Evolutionary conservation across 30 jellyfish, hydroid and myxozoan genomes (phyloP).

Genomic region (Rhopilema esculentum): DNA sequence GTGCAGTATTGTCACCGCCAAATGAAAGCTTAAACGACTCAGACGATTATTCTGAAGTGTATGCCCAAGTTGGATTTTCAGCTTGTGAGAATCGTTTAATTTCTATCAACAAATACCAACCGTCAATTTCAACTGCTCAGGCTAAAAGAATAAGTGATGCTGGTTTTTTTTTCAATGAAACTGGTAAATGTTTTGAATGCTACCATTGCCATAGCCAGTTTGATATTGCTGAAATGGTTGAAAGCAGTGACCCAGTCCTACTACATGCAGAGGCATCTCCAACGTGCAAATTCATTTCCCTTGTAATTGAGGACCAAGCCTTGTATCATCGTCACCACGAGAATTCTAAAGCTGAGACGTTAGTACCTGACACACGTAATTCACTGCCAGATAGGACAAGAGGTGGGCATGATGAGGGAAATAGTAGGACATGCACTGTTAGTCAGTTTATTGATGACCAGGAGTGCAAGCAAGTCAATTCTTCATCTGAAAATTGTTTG

Average conservation of each 20-base stretch:
- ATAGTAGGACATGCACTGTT: not conserved
- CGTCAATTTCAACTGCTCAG: not conserved
- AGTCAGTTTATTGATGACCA: not conserved
- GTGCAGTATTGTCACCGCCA: not conserved
- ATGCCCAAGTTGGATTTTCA: not conserved
- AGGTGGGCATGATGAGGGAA: not conserved
- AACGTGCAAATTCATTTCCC: slow-evolving; percentile 8
- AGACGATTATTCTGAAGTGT: not conserved
- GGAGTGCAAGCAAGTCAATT: not conserved
- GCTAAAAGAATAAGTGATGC: slow-evolving; percentile 14
- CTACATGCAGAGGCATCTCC: slow-evolving; percentile 20
- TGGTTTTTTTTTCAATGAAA: slow-evolving; percentile 39
- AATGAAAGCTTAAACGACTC: not conserved
- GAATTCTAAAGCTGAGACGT: not conserved
- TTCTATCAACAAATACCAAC: not conserved
- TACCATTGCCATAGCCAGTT: slow-evolving; percentile 44
- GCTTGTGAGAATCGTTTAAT: not conserved
- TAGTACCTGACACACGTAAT: not conserved
- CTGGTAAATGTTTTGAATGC: slow-evolving; percentile 19
- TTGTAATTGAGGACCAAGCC: not conserved
- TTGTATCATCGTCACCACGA: not conserved
- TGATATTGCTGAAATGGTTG: slow-evolving; percentile 14
- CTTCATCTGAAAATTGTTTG: not conserved
- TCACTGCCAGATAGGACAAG: not conserved
- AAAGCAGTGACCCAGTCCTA: slow-evolving; percentile 5